These are phyloP conservation scores for Hemibagrus wyckioides DNA, from an alignment of 2,113 vertebrate species.

Conservation along the genomic window DNA sequence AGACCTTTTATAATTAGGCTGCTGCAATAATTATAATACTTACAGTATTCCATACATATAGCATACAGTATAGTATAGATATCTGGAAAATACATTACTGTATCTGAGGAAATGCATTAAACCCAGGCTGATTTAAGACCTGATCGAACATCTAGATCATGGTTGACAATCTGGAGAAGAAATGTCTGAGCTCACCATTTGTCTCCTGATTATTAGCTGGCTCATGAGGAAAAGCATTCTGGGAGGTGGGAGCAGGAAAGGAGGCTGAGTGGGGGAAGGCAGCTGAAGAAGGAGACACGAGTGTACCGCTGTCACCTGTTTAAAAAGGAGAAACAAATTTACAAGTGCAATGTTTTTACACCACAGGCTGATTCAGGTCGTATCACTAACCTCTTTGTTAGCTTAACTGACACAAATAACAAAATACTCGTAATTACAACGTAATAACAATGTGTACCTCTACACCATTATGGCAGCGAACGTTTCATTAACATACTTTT, in stretches of 20 bases:
- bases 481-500: not conserved
- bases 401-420: not conserved
- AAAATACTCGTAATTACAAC: not conserved
- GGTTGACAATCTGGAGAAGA: not conserved
- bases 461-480: not conserved
- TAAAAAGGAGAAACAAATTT: slow-evolving; percentile 10
- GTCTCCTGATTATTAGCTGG: slow-evolving; percentile 68
- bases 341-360: not conserved
- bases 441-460: not conserved
- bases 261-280: slow-evolving; percentile 68
- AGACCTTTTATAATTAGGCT: not conserved
- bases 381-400: not conserved
- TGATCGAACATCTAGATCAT: not conserved
- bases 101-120: not conserved
- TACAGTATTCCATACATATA: not conserved
- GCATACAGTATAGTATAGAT: no score
- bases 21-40: not conserved
- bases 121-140: not conserved
- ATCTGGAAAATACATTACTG: not conserved
- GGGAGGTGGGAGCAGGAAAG: slow-evolving; percentile 63
- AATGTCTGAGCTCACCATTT: slow-evolving; percentile 64
- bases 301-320: slow-evolving; percentile 66
- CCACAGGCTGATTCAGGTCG: not conserved
- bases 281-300: slow-evolving; percentile 64
- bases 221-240: slow-evolving; percentile 71